phyloP scores from a whole-genome alignment of 2,888 invertebrate genomes.

The Lithophane semibrunnea region DNA sequence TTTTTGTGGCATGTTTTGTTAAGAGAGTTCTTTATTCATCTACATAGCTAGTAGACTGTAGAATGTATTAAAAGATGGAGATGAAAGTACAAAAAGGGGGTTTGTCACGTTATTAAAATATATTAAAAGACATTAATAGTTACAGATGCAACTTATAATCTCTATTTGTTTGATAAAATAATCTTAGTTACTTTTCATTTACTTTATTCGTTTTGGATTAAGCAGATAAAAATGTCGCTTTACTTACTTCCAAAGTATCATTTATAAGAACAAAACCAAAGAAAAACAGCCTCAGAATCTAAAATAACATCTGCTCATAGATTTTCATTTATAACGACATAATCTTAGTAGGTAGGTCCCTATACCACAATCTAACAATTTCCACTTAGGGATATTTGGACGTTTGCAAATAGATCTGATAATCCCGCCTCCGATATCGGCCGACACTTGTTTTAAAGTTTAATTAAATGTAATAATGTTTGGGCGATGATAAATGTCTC shows the following conservation, averaged over 20 bases:
- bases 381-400: slow-evolving; percentile 63
- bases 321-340: slow-evolving; percentile 9
- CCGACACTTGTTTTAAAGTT: slow-evolving; percentile 77
- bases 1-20: slow-evolving; percentile 26
- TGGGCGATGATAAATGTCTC: slow-evolving; percentile 76
- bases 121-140: background rate
- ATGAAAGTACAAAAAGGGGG: background rate
- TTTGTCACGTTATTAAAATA: background rate
- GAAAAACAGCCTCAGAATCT: background rate
- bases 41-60: background rate
- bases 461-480: slow-evolving; percentile 79
- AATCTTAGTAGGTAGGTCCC: slow-evolving; percentile 13
- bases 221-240: background rate
- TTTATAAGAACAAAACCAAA: background rate
- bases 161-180: background rate
- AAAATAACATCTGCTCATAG: slow-evolving; percentile 13
- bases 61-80: slow-evolving; percentile 18
- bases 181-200: background rate
- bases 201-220: background rate
- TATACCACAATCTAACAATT: slow-evolving; percentile 47
- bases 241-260: background rate
- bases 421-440: slow-evolving; percentile 69
- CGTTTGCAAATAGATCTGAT: slow-evolving; percentile 71
- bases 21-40: slow-evolving; percentile 7
- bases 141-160: background rate